These are phyloP conservation scores for Galeopterus variegatus DNA, from an alignment of 2,113 vertebrate species.

Conservation along the genomic window DNA sequence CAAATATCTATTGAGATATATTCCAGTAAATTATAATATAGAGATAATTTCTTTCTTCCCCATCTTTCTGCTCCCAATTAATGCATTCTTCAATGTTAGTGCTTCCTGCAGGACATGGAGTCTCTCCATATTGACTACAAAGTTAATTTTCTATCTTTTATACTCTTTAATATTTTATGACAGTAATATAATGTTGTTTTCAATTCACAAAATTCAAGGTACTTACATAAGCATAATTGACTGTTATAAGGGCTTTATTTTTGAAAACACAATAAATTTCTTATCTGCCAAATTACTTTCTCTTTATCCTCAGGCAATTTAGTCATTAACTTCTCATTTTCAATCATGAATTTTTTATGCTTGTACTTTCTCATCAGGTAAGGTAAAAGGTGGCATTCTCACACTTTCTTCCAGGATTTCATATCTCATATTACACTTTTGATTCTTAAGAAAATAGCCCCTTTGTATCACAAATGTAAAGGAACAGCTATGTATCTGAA, in stretches of 20 bases:
- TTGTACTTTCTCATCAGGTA: constrained; percentile 25
- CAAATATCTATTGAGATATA: neutral
- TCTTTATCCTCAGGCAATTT: constrained; percentile 56
- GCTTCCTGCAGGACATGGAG: neutral
- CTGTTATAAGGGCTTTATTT: constrained; percentile 54
- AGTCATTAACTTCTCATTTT: constrained; percentile 68
- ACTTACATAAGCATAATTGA: constrained; percentile 51
- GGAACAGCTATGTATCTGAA: neutral
- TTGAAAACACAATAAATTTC: constrained; percentile 66
- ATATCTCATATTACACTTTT: neutral
- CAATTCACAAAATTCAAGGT: constrained; percentile 42
- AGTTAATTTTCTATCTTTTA: constrained; percentile 52
- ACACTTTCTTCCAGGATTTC: neutral
- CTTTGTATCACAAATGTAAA: neutral
- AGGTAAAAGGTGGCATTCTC: neutral
- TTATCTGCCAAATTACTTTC: constrained; percentile 71
- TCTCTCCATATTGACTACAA: neutral
- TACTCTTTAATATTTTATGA: constrained; percentile 50
- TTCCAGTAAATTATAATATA: neutral
- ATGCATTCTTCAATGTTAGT: neutral
- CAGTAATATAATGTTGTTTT: constrained; percentile 14
- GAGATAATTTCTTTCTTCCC: neutral
- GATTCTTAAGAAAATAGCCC: constrained; percentile 43
- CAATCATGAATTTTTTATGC: constrained; percentile 32
- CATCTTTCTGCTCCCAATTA: neutral